Base-by-base conservation (phyloP, 1,140 invertebrate species). In the Maniola jurtina region DNA sequence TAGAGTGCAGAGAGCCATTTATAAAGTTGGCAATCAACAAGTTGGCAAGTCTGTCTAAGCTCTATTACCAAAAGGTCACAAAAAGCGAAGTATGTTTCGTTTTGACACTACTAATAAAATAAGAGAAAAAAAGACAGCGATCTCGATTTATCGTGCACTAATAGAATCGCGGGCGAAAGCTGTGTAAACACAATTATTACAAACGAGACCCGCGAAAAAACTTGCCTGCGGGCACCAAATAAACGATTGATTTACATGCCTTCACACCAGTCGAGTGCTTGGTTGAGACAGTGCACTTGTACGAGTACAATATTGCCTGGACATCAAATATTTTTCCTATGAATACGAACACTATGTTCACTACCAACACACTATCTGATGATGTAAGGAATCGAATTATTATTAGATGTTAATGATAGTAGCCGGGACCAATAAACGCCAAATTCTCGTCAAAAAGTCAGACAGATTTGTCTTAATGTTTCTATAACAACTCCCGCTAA, bases 181-280 rank as follows among this genome's bases (percentile, higher is more conserved):
- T 58, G 55, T 48, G 62, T 64, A 58, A 64, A 58, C 62, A 64
- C 38, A 64, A 48, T 64, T 64, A 42, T 25, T 48, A 58, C 35
- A 47, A 55, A 47, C 25, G n/a, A 34, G 14, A 56, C 16, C 42
- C 42, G 42, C 9, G 13, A 45, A 64, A 64, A 64, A 56, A 45
- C 38, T 35, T 15, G 9, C 25, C 36, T 36, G 33, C 42, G 13
- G 13, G 13, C 42, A 45, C 42, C 5, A 64, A 64, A 64, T 58
- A 64, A 62, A 48, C 33, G 16, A 47, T 64, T 40, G 38, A 40
- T 40, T 40, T 40, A 40, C 0, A 6, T 1, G 38, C 7, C 0
- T 9, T 40, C 38, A 9, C 10, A 40, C 38, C 38, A 40, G 38
- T 11, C 38, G 38, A 38, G 38, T 38, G 38, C 2, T 38, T 38